Conservation (phyloP, 2,888 invertebrate genomes). For the Abrostola triplasia region DNA sequence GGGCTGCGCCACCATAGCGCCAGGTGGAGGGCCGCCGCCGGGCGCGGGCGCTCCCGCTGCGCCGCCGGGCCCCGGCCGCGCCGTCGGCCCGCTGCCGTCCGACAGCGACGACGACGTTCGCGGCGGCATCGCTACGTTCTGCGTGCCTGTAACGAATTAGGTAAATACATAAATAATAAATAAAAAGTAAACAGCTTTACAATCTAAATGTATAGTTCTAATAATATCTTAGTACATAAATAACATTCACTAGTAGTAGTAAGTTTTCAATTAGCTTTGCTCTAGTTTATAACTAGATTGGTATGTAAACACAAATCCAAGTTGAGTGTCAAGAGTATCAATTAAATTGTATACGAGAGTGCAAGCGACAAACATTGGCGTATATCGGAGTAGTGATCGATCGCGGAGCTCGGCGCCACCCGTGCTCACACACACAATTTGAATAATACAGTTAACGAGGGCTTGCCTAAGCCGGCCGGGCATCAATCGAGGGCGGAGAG, state of each 20-base stretch:
- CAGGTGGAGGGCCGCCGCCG: slow-evolving; percentile 77
- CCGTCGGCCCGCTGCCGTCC: slow-evolving; percentile 85
- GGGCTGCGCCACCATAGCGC: slow-evolving; percentile 80
- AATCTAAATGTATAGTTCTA: not conserved
- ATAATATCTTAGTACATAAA: not conserved
- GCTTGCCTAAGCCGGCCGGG: slow-evolving; percentile 78
- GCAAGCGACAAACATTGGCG: slow-evolving; percentile 66
- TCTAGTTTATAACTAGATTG: slow-evolving; percentile 38
- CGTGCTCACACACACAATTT: slow-evolving; percentile 74
- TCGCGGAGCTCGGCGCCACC: slow-evolving; percentile 56
- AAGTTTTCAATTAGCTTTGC: slow-evolving; percentile 22
- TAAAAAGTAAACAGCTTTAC: not conserved
- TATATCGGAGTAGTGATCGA: slow-evolving; percentile 71
- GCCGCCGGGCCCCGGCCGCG: slow-evolving; percentile 69
- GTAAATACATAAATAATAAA: not conserved
- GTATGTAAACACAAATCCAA: slow-evolving; percentile 50
- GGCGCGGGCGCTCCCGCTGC: slow-evolving; percentile 70
- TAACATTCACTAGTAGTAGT: slow-evolving; percentile 20
- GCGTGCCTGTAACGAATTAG: slow-evolving; percentile 90
- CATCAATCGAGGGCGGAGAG: slow-evolving; percentile 84
- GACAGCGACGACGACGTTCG: slow-evolving; percentile 95
- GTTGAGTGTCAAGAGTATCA: slow-evolving; percentile 63
- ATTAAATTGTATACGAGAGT: slow-evolving; percentile 69
- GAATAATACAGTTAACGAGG: slow-evolving; percentile 84
- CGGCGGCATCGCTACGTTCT: slow-evolving; percentile 98